A percentile compares a stretch with the other conserved stretches of the same genome.
These are phyloP conservation scores for Calonectris borealis DNA, from an alignment of 2,113 vertebrate genomes.

Conservation along the genomic window DNA sequence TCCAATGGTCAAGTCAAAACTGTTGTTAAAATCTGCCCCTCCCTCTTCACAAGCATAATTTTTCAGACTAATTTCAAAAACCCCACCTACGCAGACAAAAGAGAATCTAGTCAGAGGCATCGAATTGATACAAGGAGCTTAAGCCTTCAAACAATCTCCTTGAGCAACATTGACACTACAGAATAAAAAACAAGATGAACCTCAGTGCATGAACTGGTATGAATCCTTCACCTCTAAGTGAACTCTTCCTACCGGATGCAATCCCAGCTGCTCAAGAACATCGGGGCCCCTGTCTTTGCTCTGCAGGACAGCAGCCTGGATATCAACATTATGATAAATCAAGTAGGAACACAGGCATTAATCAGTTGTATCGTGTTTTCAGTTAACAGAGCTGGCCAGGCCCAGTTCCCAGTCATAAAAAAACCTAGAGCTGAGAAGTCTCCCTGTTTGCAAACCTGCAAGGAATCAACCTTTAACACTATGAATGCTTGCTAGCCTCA, in stretches of 20 bases:
- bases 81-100: neutral
- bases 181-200: neutral
- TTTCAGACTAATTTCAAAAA: neutral
- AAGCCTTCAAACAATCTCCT: neutral
- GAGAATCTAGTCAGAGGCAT: neutral
- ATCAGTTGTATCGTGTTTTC: neutral
- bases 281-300: neutral
- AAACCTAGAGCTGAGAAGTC: neutral
- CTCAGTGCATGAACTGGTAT: neutral
- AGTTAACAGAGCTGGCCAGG: neutral
- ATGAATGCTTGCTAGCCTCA: neutral
- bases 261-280: constrained; percentile 39
- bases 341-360: constrained; percentile 40
- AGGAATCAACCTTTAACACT: neutral
- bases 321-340: constrained; percentile 54
- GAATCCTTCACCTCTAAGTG: constrained; percentile 46
- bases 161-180: neutral
- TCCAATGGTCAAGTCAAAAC: neutral
- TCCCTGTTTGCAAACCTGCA: neutral
- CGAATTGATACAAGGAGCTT: neutral
- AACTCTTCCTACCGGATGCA: constrained; percentile 51
- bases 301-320: constrained; percentile 36
- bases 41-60: neutral
- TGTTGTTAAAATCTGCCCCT: neutral
- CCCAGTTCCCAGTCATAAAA: neutral